phyloP scores from a whole-genome alignment of 2,113 vertebrate genomes.

The Siphamia tubifer region DNA sequence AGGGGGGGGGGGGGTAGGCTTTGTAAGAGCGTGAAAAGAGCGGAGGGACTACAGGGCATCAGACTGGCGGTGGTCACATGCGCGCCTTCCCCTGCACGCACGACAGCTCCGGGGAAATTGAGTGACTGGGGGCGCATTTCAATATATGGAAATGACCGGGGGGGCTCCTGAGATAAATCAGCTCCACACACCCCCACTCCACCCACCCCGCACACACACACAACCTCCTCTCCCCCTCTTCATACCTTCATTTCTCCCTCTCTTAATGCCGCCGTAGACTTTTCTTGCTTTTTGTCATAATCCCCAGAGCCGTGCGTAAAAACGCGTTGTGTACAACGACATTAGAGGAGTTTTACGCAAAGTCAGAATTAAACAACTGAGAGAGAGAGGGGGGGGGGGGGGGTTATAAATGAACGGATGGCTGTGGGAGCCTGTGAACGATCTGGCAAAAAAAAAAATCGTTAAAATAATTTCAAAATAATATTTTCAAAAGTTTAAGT shows the following conservation, averaged over 20 bases:
- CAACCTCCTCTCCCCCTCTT: constrained; percentile 26
- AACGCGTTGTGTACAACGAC: not conserved
- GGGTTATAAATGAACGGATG: too few relatives aligned
- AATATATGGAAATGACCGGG: constrained; percentile 87
- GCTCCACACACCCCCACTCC: constrained; percentile 77
- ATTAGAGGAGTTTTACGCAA: not conserved
- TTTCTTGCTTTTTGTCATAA: constrained; percentile 28
- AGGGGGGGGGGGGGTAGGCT: not conserved
- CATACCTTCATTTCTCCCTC: constrained; percentile 17
- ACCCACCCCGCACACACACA: constrained; percentile 1
- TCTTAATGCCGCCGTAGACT: constrained; percentile 48
- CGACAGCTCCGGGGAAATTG: constrained; percentile 80
- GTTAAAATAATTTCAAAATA: too few relatives aligned
- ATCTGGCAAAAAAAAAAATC: too few relatives aligned
- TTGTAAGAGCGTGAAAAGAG: constrained; percentile 19
- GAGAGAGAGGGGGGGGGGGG: not conserved
- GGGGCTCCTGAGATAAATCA: constrained; percentile 85
- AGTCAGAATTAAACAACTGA: not conserved
- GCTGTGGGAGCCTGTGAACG: too few relatives aligned
- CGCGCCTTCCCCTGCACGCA: constrained; percentile 73
- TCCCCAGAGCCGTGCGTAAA: constrained; percentile 27
- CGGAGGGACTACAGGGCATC: constrained; percentile 19
- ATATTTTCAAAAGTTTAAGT: too few relatives aligned
- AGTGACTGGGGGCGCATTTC: constrained; percentile 86
- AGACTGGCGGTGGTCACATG: constrained; percentile 71